Percentiles rank a stretch among this genome's conserved stretches.
Evolutionary conservation across 2,113 vertebrate genomes (phyloP).

Genomic region (Mormoops blainvillei): DNA sequence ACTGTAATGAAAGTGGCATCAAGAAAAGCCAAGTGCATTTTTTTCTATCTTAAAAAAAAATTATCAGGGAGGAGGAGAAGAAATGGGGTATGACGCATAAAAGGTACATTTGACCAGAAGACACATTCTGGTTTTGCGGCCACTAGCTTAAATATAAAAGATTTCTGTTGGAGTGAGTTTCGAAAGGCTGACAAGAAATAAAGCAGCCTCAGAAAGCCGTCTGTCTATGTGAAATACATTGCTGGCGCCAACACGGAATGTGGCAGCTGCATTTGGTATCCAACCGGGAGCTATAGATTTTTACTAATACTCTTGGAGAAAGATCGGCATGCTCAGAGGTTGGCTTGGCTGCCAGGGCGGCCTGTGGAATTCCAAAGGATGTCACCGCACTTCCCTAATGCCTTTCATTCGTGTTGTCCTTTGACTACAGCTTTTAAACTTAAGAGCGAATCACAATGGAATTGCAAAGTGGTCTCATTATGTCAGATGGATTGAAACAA

Average conservation of each 20-base stretch:
- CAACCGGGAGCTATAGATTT: conserved; percentile 61
- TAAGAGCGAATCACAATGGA: conserved; percentile 51
- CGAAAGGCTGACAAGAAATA: conserved; percentile 60
- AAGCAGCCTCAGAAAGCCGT: conserved; percentile 59
- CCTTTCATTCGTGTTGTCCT: conserved; percentile 25
- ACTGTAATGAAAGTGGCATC: conserved; percentile 3
- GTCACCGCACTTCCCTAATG: not conserved
- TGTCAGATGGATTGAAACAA: conserved; percentile 44
- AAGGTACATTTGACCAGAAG: conserved; percentile 60
- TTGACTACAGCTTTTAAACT: conserved; percentile 65
- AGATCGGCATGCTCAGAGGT: conserved; percentile 27
- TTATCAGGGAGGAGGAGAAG: conserved; percentile 7
- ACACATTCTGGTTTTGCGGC: conserved; percentile 61
- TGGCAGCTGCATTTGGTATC: conserved; percentile 62
- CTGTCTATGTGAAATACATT: conserved; percentile 54
- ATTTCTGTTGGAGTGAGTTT: conserved; percentile 56
- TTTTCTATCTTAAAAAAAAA: conserved; percentile 26
- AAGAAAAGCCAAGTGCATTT: conserved; percentile 42
- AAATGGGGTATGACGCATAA: conserved; percentile 36
- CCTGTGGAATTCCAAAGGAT: conserved; percentile 47
- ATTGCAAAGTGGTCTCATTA: conserved; percentile 66
- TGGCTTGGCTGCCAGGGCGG: conserved; percentile 15
- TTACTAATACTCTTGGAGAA: conserved; percentile 59
- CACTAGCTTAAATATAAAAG: conserved; percentile 57
- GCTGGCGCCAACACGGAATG: conserved; percentile 15